Evolutionary conservation across 1,140 invertebrate genomes (phyloP).

Genomic region (Amyelois transitella): DNA sequence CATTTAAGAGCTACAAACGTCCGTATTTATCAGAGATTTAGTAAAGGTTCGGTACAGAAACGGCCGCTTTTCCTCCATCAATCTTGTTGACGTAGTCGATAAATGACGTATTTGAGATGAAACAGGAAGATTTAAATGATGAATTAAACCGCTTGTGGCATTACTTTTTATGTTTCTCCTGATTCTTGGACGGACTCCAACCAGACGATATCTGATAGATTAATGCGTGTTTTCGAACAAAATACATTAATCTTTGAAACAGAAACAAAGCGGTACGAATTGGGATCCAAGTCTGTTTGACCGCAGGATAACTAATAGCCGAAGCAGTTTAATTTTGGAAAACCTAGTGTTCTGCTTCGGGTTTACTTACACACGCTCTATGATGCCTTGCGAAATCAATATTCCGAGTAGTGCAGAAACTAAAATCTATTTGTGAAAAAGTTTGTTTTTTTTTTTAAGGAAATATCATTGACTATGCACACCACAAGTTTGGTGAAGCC

Average conservation of each 20-base stretch:
- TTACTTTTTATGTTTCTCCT: constrained; percentile 3
- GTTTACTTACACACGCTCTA: too few relatives aligned
- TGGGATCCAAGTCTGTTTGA: background rate
- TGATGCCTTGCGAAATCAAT: too few relatives aligned
- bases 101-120: constrained; percentile 4
- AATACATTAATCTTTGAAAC: constrained; percentile 22
- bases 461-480: too few relatives aligned
- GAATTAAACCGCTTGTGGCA: constrained; percentile 6
- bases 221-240: constrained; percentile 24
- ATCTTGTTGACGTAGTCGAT: constrained; percentile 5
- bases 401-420: too few relatives aligned
- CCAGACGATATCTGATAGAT: constrained; percentile 24
- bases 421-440: too few relatives aligned
- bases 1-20: background rate
- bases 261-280: constrained; percentile 1
- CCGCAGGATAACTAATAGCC: background rate
- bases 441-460: too few relatives aligned
- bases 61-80: background rate
- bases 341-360: too few relatives aligned
- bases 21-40: background rate
- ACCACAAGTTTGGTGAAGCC: too few relatives aligned
- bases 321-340: background rate
- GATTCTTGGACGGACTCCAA: constrained; percentile 25
- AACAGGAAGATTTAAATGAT: constrained; percentile 7
- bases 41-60: background rate